These are phyloP conservation scores for Asobara japonica DNA, from an alignment of 1,140 invertebrate species.

Conservation along the genomic window DNA sequence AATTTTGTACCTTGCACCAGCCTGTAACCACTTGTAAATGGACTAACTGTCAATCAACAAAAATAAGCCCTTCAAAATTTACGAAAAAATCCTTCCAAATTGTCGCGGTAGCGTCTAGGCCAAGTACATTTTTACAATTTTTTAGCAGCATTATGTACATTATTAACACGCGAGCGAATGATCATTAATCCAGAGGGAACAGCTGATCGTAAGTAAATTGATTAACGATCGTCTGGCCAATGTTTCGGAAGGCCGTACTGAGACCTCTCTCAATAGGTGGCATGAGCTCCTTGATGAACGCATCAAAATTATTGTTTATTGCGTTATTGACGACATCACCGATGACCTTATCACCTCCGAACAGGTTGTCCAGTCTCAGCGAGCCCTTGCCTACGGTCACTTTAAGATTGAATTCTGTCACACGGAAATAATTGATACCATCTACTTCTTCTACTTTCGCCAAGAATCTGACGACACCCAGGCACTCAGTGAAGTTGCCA, in stretches of 20 bases:
- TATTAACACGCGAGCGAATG: background rate
- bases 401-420: conserved; percentile 66
- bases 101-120: too few relatives aligned
- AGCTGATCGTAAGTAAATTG: conserved; percentile 69
- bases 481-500: conserved; percentile 72
- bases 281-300: conserved; percentile 69
- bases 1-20: too few relatives aligned
- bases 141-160: too few relatives aligned
- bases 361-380: conserved; percentile 72
- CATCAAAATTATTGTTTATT: conserved; percentile 72
- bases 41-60: too few relatives aligned
- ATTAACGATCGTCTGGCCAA: conserved; percentile 69
- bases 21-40: too few relatives aligned
- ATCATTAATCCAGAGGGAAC: conserved; percentile 61
- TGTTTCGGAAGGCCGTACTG: conserved; percentile 66
- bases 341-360: conserved; percentile 68
- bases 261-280: conserved; percentile 71
- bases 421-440: conserved; percentile 68
- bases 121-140: too few relatives aligned
- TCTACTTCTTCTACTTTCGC: conserved; percentile 60
- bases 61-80: too few relatives aligned
- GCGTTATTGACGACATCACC: conserved; percentile 71
- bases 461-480: conserved; percentile 65
- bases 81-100: too few relatives aligned
- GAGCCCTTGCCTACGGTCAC: conserved; percentile 70